These are phyloP conservation scores for Tachina fera DNA, from an alignment of 2,888 invertebrate species.

Conservation along the genomic window DNA sequence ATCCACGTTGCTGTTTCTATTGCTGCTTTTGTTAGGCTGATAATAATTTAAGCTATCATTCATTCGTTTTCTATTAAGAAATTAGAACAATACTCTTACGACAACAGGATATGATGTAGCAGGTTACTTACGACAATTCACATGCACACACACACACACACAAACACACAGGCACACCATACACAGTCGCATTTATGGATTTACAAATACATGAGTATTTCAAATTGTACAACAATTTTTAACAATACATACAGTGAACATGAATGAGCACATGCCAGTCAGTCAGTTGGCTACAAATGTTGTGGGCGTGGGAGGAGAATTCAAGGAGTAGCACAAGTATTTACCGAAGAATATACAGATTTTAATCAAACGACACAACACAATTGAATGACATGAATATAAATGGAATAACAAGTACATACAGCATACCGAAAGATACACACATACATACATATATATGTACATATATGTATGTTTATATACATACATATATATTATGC, in stretches of 20 bases:
- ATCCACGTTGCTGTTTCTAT: conserved; percentile 12
- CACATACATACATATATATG: not conserved
- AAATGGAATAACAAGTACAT: conserved; percentile 28
- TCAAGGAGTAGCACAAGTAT: conserved; percentile 19
- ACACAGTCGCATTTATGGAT: not conserved
- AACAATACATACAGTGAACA: conserved; percentile 35
- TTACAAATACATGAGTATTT: conserved; percentile 1
- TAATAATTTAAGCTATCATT: conserved; percentile 57
- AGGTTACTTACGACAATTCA: conserved; percentile 50
- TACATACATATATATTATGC: not conserved
- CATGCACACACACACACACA: not conserved
- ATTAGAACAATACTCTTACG: conserved; percentile 58
- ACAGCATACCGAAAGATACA: not conserved
- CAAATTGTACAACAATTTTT: conserved; percentile 2
- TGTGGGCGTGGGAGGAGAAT: not conserved
- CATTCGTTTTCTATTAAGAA: conserved; percentile 42
- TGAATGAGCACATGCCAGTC: conserved; percentile 26
- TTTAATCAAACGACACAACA: conserved; percentile 44
- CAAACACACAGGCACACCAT: too few species aligned
- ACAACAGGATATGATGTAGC: conserved; percentile 66
- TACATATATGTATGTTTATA: not conserved
- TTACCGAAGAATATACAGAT: conserved; percentile 42
- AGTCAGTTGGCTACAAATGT: not conserved
- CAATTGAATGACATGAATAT: conserved; percentile 52
- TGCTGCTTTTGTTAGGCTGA: conserved; percentile 36